phyloP scores from a whole-genome alignment of 2,888 invertebrate species.

The Chouioia cunea region DNA sequence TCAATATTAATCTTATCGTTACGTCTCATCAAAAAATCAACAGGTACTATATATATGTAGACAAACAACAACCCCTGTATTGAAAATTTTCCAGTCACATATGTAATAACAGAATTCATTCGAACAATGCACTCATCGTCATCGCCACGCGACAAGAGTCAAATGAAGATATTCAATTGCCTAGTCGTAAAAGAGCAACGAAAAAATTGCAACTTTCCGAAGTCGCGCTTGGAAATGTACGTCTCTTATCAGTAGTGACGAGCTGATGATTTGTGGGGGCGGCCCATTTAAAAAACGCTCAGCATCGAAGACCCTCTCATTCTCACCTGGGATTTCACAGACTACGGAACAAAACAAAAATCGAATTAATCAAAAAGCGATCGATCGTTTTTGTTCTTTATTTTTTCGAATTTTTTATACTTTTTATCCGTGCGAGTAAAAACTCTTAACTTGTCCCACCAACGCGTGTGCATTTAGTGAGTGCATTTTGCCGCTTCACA shows the following conservation, averaged over 20 bases:
- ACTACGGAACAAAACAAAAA: slow-evolving; percentile 8
- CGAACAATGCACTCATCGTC: not conserved
- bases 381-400: too few relatives aligned
- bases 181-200: not conserved
- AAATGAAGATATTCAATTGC: not conserved
- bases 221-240: slow-evolving; percentile 32
- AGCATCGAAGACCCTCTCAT: slow-evolving; percentile 23
- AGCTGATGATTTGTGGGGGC: slow-evolving; percentile 26
- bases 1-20: slow-evolving; percentile 35
- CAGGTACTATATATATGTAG: not conserved
- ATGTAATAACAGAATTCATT: too few relatives aligned
- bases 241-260: slow-evolving; percentile 22
- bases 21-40: slow-evolving; percentile 1
- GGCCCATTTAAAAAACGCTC: slow-evolving; percentile 33
- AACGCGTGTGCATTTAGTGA: too few relatives aligned
- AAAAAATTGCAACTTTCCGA: not conserved
- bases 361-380: too few relatives aligned
- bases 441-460: too few relatives aligned
- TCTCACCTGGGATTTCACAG: slow-evolving; percentile 16
- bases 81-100: slow-evolving; percentile 17
- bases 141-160: not conserved
- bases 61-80: slow-evolving; percentile 1
- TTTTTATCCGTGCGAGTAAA: too few relatives aligned
- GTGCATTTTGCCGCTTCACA: not conserved
- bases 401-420: too few relatives aligned